Evolutionary conservation across 2,888 invertebrate genomes (phyloP), one percentile per base, ranked within the genome.

Genomic region (Vandiemenella viatica): DNA sequence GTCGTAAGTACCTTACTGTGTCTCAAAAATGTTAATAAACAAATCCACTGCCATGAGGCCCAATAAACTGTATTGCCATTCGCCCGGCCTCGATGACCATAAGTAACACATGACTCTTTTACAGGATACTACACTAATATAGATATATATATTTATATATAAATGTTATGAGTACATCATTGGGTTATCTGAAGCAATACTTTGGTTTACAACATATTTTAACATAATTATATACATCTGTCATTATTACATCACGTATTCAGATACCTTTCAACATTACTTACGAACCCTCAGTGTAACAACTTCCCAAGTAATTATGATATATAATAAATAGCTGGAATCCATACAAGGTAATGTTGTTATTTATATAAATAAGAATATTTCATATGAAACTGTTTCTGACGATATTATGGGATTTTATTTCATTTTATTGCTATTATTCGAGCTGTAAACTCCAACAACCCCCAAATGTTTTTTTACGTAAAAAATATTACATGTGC

Each of bases 11-110:
- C 22, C 17, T 42, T 45, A 48, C 44, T 32, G 26, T 51, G 38
- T 48, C 43, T 45, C 51, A 48, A 48, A 44, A 45, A 43, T 41
- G 43, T 46, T 48, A 50, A 50, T 48, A 50, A 48, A 47, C 38
- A 46, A 40, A 18, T 42, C n/a, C 32, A 15, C 18, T 10, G 13
- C 32, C 13, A n/a, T 13, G n/a, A n/a, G n/a, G 32, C 13, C 10
- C 32, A 32, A 32, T 42, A 48, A 38, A 20, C 20, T 42, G 43
- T 48, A 51, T 51, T 51, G 51, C 51, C 44, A 23, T 42, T n/a
- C 42, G 45, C 47, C 50, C 50, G 42, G 48, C 48, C 51, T 45
- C 44, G 15, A 20, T 16, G 32, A 21, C 18, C 42, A 42, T 19
- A 32, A 32, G 10, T n/a, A 32, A 32, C 32, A 32, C n/a, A 32